These are phyloP conservation scores for Harpalus rubripes DNA, from an alignment of 2,888 invertebrate genomes.

Conservation along the genomic window DNA sequence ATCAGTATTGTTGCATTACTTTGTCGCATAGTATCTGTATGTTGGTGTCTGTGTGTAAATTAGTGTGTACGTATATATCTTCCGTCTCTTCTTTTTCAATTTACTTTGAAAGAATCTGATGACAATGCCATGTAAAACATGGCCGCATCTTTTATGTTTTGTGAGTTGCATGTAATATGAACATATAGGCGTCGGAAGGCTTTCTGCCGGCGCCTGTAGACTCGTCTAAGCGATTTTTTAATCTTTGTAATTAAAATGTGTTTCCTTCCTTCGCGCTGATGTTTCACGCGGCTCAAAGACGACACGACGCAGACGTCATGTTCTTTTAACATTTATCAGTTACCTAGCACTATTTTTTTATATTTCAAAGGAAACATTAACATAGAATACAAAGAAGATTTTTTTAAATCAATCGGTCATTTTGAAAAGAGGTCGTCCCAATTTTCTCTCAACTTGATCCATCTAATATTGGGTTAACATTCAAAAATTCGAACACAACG, in stretches of 20 bases:
- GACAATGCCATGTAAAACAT: background rate
- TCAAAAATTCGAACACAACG: too few relatives aligned
- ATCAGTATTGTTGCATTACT: background rate
- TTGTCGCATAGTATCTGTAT: background rate
- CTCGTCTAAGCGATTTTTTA: conserved; percentile 74
- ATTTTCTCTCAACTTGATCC: too few relatives aligned
- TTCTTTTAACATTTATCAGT: too few relatives aligned
- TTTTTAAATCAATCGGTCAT: too few relatives aligned
- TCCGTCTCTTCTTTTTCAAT: conserved; percentile 1
- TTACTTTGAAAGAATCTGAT: conserved; percentile 9
- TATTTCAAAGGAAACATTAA: too few relatives aligned
- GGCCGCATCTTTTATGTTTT: conserved; percentile 44
- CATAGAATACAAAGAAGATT: too few relatives aligned
- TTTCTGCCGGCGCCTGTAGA: background rate
- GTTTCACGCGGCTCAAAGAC: conserved; percentile 10
- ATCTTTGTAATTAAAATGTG: conserved; percentile 77
- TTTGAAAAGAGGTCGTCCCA: too few relatives aligned
- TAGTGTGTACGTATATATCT: background rate
- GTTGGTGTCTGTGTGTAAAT: background rate
- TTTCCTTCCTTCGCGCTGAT: conserved; percentile 72
- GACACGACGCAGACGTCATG: background rate
- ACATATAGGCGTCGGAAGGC: conserved; percentile 39
- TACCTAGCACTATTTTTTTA: too few relatives aligned
- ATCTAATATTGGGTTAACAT: too few relatives aligned
- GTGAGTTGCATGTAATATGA: conserved; percentile 44